phyloP scores from a whole-genome alignment of 2,113 vertebrate genomes.

The Vidua chalybeata region DNA sequence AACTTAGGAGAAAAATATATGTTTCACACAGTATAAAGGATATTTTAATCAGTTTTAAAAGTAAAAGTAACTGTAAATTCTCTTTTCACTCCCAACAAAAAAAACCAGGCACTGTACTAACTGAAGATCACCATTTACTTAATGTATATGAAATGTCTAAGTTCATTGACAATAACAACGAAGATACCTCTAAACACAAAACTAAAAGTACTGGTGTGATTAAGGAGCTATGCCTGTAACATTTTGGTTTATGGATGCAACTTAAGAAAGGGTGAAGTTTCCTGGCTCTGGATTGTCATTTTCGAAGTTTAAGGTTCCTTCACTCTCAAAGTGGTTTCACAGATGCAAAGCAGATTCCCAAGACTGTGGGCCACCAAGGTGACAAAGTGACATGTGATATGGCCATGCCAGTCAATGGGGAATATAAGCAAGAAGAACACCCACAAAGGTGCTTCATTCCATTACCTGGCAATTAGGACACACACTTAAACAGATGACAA shows the following conservation, averaged over 20 bases:
- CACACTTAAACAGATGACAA: neutral
- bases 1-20: neutral
- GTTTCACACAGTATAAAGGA: neutral
- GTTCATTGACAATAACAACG: neutral
- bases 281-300: neutral
- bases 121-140: neutral
- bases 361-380: neutral
- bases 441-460: accelerated
- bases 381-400: neutral
- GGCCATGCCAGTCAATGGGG: neutral
- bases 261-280: neutral
- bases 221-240: neutral
- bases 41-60: neutral
- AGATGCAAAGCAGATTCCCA: neutral
- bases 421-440: accelerated
- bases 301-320: neutral
- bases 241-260: neutral
- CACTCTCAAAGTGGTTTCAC: neutral
- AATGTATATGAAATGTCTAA: neutral
- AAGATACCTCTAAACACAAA: neutral
- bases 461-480: neutral
- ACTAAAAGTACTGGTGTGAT: neutral
- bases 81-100: neutral
- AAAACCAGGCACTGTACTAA: neutral
- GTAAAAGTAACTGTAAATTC: neutral